Base-by-base conservation (phyloP, 2,888 invertebrate species). In the Prionchulus punctatus region DNA sequence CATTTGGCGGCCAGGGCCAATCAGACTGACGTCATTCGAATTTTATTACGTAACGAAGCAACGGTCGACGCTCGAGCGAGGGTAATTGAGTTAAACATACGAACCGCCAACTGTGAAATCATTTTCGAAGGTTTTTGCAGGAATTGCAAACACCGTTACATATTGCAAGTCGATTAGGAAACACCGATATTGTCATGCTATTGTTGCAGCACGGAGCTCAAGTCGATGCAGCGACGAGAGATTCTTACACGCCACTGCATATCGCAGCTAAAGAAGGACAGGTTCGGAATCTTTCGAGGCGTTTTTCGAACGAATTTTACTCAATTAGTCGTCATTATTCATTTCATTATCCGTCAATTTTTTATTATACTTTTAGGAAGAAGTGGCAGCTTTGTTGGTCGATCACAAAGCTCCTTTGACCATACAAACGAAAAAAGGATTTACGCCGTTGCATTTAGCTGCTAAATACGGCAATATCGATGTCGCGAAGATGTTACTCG, bases 201-300 rank as follows among this genome's bases (percentile, higher is more conserved):
- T 75, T 99, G 60, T 80, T 98, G 59, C 94, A 96, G 71, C 92
- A 94, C 66, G 75, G 75, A 1, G 96, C 98, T 43, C 69, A 74
- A 57, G 86, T 90, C 55, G 85, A 94, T 67, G 86, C 88, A 4
- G 83, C 85, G 64, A 96, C 96, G 26, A 90, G 92, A 70, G 96
- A 96, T 73, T 83, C 89, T 75, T 98, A 96, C 74, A 94, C 94
- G 30, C 87, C 96, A 1, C 78, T 98, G 65, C 96, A 96, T 71
- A 94, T 98, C 62, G 96, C 96, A 36, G 91, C 94, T 62, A 98
- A 96, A 76, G 94, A 96, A 73, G 92, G 92, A 55, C 91, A 92
- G 72, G 91, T 92, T n/a, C n/a, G n/a, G 23, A 45, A 23, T 18
- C 18, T 36, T 36, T 36, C 36, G 7, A 18, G 7, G 36, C 18